Evolutionary conservation across 2,888 invertebrate genomes (phyloP).

Genomic region (Penaeus monodon): DNA sequence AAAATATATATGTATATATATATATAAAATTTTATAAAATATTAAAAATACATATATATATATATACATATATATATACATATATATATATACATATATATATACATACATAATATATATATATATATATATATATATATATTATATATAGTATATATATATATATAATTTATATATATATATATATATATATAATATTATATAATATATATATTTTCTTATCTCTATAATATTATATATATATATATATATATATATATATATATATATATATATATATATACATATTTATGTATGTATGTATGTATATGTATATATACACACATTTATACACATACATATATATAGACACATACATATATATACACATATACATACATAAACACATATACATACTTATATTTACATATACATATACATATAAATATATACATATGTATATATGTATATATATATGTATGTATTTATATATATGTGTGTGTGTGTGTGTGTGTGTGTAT

Average conservation of each 20-base stretch:
- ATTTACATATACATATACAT: not conserved
- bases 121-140: not conserved
- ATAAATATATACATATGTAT: conserved; percentile 7
- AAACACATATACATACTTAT: not conserved
- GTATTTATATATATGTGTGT: conserved; percentile 12
- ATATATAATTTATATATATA: not conserved
- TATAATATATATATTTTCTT: too few species aligned
- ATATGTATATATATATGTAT: conserved; percentile 22
- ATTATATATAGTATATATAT: not conserved
- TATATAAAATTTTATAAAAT: too few species aligned
- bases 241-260: not conserved
- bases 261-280: conserved; percentile 11
- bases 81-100: too few species aligned
- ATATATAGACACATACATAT: not conserved
- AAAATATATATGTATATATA: too few species aligned
- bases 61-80: too few species aligned
- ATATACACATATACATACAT: conserved; percentile 8
- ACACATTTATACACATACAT: not conserved
- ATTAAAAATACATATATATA: too few species aligned
- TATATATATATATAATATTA: conserved; percentile 13
- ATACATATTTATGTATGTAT: not conserved
- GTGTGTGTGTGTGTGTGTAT: not conserved
- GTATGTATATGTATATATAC: not conserved
- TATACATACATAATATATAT: too few species aligned
- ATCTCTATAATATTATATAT: too few species aligned